Evolutionary conservation across 2,113 vertebrate species (phyloP).

Genomic region (Corynorhinus townsendii): DNA sequence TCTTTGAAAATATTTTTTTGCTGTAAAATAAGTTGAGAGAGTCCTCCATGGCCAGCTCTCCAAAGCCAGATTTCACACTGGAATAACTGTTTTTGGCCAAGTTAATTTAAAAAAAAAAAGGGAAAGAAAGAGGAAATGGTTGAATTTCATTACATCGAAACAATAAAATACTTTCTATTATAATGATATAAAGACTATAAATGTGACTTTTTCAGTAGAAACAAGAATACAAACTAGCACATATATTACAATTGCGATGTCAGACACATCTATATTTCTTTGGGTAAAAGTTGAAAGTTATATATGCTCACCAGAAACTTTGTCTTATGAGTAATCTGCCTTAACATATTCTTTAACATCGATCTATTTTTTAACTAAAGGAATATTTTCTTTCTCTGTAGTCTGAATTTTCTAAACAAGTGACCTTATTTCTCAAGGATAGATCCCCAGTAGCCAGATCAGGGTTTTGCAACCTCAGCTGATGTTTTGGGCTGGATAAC

Average conservation of each 20-base stretch:
- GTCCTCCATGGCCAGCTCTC: neutral
- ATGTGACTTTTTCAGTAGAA: neutral
- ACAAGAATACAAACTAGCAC: neutral
- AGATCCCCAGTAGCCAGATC: neutral
- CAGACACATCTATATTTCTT: neutral
- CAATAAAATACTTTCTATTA: neutral
- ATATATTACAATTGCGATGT: neutral
- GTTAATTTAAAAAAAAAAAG: neutral
- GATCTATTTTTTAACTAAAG: neutral
- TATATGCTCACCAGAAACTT: neutral
- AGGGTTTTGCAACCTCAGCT: neutral
- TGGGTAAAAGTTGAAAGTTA: constrained; percentile 5
- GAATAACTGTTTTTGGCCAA: neutral
- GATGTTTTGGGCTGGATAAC: neutral
- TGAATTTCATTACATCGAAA: neutral
- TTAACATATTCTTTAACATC: neutral
- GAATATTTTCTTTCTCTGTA: neutral
- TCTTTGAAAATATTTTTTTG: constrained; percentile 29
- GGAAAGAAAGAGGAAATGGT: neutral
- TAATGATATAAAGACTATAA: neutral
- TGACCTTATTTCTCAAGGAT: neutral
- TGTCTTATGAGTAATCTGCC: neutral
- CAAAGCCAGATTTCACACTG: constrained; percentile 9
- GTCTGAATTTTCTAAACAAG: neutral
- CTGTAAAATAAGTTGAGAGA: constrained; percentile 23